Evolutionary conservation across 2,888 invertebrate species (phyloP).

Genomic region (Dolomedes plantarius): DNA sequence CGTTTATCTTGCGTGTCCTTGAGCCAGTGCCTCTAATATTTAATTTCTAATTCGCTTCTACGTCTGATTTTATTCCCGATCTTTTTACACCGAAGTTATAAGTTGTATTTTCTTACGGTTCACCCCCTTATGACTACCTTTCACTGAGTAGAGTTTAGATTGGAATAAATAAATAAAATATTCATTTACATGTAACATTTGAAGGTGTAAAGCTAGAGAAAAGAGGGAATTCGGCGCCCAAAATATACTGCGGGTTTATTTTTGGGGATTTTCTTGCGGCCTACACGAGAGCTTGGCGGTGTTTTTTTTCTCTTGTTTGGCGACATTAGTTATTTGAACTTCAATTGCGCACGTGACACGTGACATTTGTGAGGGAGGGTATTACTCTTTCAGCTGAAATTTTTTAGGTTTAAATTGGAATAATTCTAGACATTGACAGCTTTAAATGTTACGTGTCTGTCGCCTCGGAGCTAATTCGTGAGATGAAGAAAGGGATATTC

Average conservation of each 20-base stretch:
- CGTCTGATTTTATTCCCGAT: not conserved
- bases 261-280: constrained; percentile 32
- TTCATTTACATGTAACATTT: not conserved
- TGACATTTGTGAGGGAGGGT: not conserved
- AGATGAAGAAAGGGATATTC: no score
- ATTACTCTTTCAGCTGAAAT: no score
- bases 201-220: constrained; percentile 23
- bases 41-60: not conserved
- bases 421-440: no score
- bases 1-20: constrained; percentile 42
- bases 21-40: constrained; percentile 54
- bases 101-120: not conserved
- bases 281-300: not conserved
- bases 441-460: no score
- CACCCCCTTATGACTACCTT: not conserved
- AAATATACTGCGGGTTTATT: constrained; percentile 42
- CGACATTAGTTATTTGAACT: not conserved
- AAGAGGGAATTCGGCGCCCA: constrained; percentile 23
- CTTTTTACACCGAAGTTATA: not conserved
- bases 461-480: no score
- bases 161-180: constrained; percentile 16
- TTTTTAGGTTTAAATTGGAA: no score
- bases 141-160: not conserved
- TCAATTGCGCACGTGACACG: not conserved
- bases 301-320: constrained; percentile 2